Base-by-base conservation (phyloP, 2,113 vertebrate species). In the Ceyx melanurus region DNA sequence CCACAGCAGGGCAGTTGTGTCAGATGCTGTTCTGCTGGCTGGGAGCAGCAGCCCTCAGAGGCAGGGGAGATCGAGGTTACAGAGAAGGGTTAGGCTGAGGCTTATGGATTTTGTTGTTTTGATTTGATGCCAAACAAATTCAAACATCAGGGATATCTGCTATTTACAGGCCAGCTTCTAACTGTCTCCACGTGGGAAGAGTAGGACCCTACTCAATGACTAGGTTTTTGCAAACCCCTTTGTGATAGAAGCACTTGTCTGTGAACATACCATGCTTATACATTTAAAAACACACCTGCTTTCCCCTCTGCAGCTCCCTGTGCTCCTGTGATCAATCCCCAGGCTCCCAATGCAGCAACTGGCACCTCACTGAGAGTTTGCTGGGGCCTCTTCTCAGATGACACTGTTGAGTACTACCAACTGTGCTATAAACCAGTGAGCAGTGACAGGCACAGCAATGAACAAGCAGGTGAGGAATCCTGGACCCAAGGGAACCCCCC, bases 301-400 rank as follows among this genome's bases (percentile, higher is more conserved):
- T 70, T 93, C 45, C 28, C 8, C 43, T 57, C 66, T 94, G n/a
- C 87, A 99, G 99, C 98, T 93, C 99, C 99, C n/a, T 99, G 98
- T 43, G 98, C 99, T 26, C 99, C 99, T 15, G 98, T 99, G 25
- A 99, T 99, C 92, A 99, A 98, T 93, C 98, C 98, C 1, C 99
- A 99, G 96, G 95, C 96, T 54, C 97, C 98, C 57, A 99, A 97
- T 97, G 99, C 98, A 13, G 99, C 99, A 74, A 98, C 98, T 1
- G 97, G 97, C 20, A 98, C 98, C 4, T 98, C 98, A 0, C 95
- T 99, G 86, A 98, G 98, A 1, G 98, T 99, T 42, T 99, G 98
- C 96, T 99, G 99, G 99, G 98, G 99, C 82, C 94, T 99, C 29
- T 99, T 98, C 94, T 99, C 99, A 0, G 98, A 99, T 11, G 99